Evolutionary conservation across 2,888 invertebrate genomes (phyloP).

Genomic region (Notodonta dromedarius): DNA sequence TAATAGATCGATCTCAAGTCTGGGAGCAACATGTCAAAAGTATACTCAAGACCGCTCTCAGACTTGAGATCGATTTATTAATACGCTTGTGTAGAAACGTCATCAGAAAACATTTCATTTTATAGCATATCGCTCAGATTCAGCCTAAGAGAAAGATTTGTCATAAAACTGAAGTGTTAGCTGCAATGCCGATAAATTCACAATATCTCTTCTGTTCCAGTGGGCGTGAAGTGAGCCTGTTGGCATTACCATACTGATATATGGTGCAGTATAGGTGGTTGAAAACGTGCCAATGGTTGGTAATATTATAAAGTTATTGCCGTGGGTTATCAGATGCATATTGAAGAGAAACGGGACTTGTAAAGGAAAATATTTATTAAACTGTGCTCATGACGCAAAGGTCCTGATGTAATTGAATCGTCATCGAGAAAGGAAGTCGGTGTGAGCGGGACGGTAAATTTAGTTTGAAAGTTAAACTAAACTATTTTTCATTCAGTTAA

Average conservation of each 20-base stretch:
- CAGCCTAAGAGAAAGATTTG: background rate
- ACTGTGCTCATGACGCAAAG: no score
- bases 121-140: background rate
- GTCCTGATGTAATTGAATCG: no score
- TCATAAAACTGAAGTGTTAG: background rate
- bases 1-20: no score
- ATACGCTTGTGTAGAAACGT: no score
- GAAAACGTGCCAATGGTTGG: background rate
- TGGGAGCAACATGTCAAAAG: no score
- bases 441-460: no score
- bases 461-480: no score
- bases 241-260: constrained; percentile 22
- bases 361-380: no score
- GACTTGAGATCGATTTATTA: no score
- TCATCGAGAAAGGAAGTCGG: no score
- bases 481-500: no score
- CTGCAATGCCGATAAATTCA: constrained; percentile 30
- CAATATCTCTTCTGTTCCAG: constrained; percentile 23
- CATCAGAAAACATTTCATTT: background rate
- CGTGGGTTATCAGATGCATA: background rate
- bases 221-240: constrained; percentile 16
- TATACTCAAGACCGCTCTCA: no score
- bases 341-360: background rate
- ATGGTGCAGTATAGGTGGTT: background rate
- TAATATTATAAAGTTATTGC: background rate